Evolutionary conservation across 1,140 invertebrate species (phyloP).

Genomic region (Homalodisca vitripennis): DNA sequence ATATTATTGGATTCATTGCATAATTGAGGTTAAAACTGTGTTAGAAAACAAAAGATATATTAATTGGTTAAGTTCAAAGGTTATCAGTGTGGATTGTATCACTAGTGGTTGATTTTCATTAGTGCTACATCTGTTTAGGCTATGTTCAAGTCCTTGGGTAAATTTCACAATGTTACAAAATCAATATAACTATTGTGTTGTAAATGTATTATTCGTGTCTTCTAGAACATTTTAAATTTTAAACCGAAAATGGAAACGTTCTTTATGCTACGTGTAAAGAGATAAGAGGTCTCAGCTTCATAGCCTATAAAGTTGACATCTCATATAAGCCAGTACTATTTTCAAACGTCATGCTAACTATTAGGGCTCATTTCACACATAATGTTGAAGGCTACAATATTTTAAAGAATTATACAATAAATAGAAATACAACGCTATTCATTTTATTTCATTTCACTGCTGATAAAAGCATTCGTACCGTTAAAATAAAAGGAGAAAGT

Average conservation of each 20-base stretch:
- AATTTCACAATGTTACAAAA: background rate
- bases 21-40: no score
- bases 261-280: background rate
- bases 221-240: no score
- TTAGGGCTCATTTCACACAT: background rate
- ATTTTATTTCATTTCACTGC: background rate
- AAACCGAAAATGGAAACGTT: no score
- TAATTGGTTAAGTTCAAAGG: no score
- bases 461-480: conserved; percentile 19
- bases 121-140: no score
- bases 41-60: no score
- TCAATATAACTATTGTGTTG: background rate
- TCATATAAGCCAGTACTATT: background rate
- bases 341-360: conserved; percentile 17
- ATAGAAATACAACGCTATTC: background rate
- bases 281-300: background rate
- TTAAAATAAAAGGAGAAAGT: conserved; percentile 22
- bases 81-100: no score
- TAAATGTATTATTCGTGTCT: background rate
- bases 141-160: no score
- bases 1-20: no score
- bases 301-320: background rate
- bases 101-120: no score
- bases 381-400: background rate
- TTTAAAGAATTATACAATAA: background rate